Conservation (phyloP, 2,888 invertebrate genomes). For the Troides aeacus region DNA sequence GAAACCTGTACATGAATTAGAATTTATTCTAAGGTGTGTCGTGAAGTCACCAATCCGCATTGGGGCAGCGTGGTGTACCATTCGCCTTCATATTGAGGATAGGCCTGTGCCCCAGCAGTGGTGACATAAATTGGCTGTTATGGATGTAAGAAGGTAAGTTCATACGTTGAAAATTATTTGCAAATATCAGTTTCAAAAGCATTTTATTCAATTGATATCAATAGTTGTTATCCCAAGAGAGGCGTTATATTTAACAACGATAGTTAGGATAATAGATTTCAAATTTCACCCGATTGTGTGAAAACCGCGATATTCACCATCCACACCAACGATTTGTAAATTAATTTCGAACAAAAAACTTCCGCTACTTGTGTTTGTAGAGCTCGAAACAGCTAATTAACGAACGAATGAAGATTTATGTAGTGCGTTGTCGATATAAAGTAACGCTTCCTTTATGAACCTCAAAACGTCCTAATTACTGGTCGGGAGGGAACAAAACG, state of each 20-base stretch:
- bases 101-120: too few species aligned
- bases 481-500: conserved; percentile 74
- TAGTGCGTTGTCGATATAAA: conserved; percentile 78
- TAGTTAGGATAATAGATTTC: not conserved
- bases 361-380: conserved; percentile 29
- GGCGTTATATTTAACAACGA: conserved; percentile 14
- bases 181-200: conserved; percentile 48
- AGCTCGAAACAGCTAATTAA: conserved; percentile 66
- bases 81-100: too few species aligned
- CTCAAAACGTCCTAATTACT: conserved; percentile 80
- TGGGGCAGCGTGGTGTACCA: too few species aligned
- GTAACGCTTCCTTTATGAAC: conserved; percentile 79
- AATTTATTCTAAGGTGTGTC: too few species aligned
- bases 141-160: not conserved
- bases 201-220: conserved; percentile 77
- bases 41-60: too few species aligned
- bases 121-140: too few species aligned
- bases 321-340: conserved; percentile 23
- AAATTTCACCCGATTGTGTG: not conserved
- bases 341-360: conserved; percentile 34
- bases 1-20: too few species aligned
- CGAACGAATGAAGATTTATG: conserved; percentile 76
- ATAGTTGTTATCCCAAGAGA: conserved; percentile 64
- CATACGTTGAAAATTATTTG: conserved; percentile 10
- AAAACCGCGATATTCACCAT: conserved; percentile 10